Percentiles rank a stretch among this genome's conserved stretches.
phyloP scores from a whole-genome alignment of 2,113 vertebrate species.

The Stigmatopora nigra region DNA sequence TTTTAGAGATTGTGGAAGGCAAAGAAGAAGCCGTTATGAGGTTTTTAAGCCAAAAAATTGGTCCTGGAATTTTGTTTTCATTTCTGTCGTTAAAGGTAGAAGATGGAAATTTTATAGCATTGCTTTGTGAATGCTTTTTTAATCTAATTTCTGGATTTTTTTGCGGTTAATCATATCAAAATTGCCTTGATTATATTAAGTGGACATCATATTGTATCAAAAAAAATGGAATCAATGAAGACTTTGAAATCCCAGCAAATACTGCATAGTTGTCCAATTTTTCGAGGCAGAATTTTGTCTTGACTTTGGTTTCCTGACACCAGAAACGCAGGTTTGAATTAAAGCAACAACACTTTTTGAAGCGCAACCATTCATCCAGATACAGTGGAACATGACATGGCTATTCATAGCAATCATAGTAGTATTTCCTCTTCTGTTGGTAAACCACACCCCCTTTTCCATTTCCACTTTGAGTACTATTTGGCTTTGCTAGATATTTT shows the following conservation, averaged over 20 bases:
- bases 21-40: slow-evolving; percentile 73
- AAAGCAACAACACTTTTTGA: slow-evolving; percentile 73
- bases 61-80: slow-evolving; percentile 25
- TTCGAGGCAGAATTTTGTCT: slow-evolving; percentile 99
- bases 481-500: slow-evolving; percentile 99
- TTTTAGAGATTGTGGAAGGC: slow-evolving; percentile 81
- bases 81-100: slow-evolving; percentile 60
- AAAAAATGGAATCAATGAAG: no score
- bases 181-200: no score
- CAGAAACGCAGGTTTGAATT: slow-evolving; percentile 68
- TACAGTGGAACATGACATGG: slow-evolving; percentile 74
- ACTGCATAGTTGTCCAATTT: no score
- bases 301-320: slow-evolving; percentile 99
- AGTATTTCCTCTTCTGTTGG: slow-evolving; percentile 79
- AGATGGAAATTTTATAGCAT: slow-evolving; percentile 5
- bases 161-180: no score
- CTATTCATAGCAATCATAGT: slow-evolving; percentile 64
- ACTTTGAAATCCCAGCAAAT: slow-evolving; percentile 61
- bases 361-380: slow-evolving; percentile 14
- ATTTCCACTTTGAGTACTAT: slow-evolving; percentile 96
- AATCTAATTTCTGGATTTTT: no score
- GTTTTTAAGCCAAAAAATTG: slow-evolving; percentile 54
- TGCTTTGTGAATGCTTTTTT: not conserved
- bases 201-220: slow-evolving; percentile 31
- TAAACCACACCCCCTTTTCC: slow-evolving; percentile 96